Base-by-base conservation (phyloP, 64 coral and sea anemone species). In the Stichodactyla mertensii region DNA sequence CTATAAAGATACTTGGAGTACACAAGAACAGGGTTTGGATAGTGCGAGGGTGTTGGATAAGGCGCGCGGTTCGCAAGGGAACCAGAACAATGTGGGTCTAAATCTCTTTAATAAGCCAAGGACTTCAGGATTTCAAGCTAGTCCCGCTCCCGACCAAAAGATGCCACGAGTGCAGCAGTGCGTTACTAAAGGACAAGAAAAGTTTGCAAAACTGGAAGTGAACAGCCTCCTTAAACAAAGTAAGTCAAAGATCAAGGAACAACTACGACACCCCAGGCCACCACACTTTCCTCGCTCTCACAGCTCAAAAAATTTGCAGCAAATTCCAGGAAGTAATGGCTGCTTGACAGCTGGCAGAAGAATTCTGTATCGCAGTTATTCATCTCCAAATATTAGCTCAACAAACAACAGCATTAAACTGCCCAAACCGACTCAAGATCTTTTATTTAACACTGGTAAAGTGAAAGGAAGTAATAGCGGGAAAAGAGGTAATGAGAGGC, bases 281-380 rank as follows among this genome's bases (percentile, higher is more conserved):
- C 78, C 78, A 8, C n/a, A 9, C 52, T 53, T 81, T 53, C 78
- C 78, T 54, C 78, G 78, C 52, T 81, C 78, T 2, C 78, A 81
- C 36, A 81, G 78, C 26, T 81, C 78, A 2, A 81, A 81, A 20
- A 31, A 81, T 81, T 22, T 81, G 6, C 78, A 81, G 10, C 78
- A 55, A 28, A 55, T 8, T 20, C 14, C 52, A 81, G 16, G 19
- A 81, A 81, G 6, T 52, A 81, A 55, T 14, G 52, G 15, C 54
- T 31, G 13, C 19, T 81, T 81, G 0, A 81, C 52, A 22, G 20
- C 36, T 13, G 51, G 78, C 16, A 81, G 36, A 81, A 81, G 78
- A 22, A 55, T 81, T 53, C 14, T 81, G 6, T 13, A 81, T 16
- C 36, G 53, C 1, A 53, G 52, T 15, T 55, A 18, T 55, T 81